phyloP scores from a whole-genome alignment of 2,797 vertebrate genomes.

The Rhinoraja longicauda region DNA sequence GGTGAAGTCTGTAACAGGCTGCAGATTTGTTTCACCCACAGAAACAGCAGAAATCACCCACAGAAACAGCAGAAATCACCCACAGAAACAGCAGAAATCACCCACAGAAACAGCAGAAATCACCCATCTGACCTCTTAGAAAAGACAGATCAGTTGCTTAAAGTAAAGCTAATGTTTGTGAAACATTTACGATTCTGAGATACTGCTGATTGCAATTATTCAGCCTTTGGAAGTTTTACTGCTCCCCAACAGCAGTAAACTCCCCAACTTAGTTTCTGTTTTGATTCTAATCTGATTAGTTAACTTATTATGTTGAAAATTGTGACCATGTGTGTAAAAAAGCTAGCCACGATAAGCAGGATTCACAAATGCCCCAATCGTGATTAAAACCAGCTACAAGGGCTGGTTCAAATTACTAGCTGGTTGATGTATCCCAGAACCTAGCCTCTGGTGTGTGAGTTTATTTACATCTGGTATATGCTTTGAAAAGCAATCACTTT shows the following conservation, averaged over 20 bases:
- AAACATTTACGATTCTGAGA: not conserved
- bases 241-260: not conserved
- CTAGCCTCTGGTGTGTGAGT: not conserved
- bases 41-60: not conserved
- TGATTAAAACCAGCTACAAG: not conserved
- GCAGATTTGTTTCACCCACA: not conserved
- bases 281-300: slow-evolving; percentile 6
- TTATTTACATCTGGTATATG: not conserved
- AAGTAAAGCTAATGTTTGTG: not conserved
- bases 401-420: not conserved
- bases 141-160: not conserved
- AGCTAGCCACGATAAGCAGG: not conserved
- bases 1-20: not conserved
- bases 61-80: not conserved
- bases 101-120: not conserved
- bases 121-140: too few species aligned
- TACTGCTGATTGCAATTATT: not conserved
- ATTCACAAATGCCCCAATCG: not conserved
- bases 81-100: not conserved
- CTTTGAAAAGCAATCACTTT: not conserved
- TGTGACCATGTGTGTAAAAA: slow-evolving; percentile 2
- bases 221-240: not conserved
- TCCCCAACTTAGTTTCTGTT: not conserved
- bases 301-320: not conserved
- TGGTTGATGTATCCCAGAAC: not conserved